A percentile compares a stretch with the other conserved stretches of the same genome.
Evolutionary conservation across 1,140 invertebrate species (phyloP).

Genomic region (Drosophila parabipectinata): DNA sequence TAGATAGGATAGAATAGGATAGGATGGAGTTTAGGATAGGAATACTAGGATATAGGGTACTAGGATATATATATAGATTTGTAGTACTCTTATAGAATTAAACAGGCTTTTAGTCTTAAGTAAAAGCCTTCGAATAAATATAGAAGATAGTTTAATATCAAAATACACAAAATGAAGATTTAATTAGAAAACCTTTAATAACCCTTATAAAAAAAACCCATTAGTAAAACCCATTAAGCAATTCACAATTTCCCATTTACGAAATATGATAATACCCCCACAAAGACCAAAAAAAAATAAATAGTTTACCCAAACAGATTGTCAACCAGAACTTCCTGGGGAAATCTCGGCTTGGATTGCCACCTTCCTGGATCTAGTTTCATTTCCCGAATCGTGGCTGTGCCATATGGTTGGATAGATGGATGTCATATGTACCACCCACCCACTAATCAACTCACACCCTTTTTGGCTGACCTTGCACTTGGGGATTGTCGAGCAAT

Average conservation of each 20-base stretch:
- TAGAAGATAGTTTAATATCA: too few relatives aligned
- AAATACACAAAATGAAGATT: too few relatives aligned
- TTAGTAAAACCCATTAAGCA: too few relatives aligned
- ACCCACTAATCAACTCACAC: background rate
- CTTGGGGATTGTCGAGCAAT: constrained; percentile 21
- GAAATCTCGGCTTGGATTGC: background rate
- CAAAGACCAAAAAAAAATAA: background rate
- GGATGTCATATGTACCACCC: background rate
- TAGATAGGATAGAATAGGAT: too few relatives aligned
- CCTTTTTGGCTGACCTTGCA: constrained; percentile 30
- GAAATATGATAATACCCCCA: constrained; percentile 9
- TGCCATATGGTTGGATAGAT: background rate
- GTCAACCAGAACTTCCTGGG: constrained; percentile 7
- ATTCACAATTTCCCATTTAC: too few relatives aligned
- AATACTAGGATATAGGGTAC: too few relatives aligned
- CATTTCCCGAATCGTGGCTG: background rate
- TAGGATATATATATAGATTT: background rate
- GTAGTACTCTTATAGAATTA: too few relatives aligned
- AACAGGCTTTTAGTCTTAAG: too few relatives aligned
- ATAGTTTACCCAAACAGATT: background rate
- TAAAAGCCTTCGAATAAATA: too few relatives aligned
- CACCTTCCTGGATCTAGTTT: constrained; percentile 1
- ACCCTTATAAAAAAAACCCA: too few relatives aligned
- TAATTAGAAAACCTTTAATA: too few relatives aligned
- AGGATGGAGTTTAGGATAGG: too few relatives aligned